Evolutionary conservation across 2,797 vertebrate genomes (phyloP).

Genomic region (Leptoclinus maculatus): DNA sequence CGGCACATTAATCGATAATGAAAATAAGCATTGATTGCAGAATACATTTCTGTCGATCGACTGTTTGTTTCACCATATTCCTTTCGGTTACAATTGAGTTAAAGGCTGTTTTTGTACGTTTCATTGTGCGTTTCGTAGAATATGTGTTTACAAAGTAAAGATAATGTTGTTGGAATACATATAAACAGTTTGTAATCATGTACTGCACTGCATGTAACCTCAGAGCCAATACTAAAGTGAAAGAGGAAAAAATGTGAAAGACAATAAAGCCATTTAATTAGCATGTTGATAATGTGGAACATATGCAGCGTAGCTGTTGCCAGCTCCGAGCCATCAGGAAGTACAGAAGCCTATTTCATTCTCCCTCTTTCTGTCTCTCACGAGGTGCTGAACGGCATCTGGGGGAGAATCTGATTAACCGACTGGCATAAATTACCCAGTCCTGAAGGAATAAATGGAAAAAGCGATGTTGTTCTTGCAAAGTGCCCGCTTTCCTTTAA

Average conservation of each 20-base stretch:
- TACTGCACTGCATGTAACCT: neutral
- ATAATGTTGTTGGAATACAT: neutral
- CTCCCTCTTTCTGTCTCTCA: conserved; percentile 38
- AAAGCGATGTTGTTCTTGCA: conserved; percentile 54
- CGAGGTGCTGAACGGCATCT: conserved; percentile 50
- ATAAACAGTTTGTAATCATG: neutral
- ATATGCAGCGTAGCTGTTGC: conserved; percentile 10
- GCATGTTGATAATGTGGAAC: conserved; percentile 37
- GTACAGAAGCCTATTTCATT: conserved; percentile 27
- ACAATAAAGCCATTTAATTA: conserved; percentile 36
- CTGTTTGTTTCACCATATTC: neutral
- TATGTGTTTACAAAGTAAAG: neutral
- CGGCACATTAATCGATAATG: neutral
- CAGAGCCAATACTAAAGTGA: neutral
- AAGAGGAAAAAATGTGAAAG: neutral
- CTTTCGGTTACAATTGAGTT: neutral
- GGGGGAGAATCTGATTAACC: conserved; percentile 71
- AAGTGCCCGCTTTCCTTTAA: conserved; percentile 37
- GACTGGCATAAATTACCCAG: conserved; percentile 62
- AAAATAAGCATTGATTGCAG: neutral
- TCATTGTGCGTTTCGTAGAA: neutral
- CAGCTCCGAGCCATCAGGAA: conserved; percentile 17
- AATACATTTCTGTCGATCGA: neutral
- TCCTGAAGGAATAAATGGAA: conserved; percentile 56
- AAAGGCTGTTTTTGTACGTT: neutral